These are phyloP conservation scores for Rugalucina vietnamica DNA, from an alignment of 2,888 invertebrate species.

Conservation along the genomic window DNA sequence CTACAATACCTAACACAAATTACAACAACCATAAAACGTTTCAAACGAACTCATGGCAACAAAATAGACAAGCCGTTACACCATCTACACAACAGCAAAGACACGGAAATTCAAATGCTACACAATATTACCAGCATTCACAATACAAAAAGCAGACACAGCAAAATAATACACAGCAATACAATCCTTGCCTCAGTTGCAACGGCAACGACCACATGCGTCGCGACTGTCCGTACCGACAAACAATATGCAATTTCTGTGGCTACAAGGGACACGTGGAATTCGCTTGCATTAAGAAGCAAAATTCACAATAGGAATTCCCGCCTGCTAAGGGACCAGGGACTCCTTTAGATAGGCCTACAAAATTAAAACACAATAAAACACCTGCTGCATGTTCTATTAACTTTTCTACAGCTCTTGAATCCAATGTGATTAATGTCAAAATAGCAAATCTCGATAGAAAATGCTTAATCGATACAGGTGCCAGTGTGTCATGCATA, in stretches of 20 bases:
- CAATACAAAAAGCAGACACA: neutral
- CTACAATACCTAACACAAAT: neutral
- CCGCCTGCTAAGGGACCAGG: neutral
- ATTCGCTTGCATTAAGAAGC: neutral
- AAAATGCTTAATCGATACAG: slow-evolving; percentile 36
- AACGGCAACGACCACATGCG: neutral
- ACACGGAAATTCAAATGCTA: too few species aligned
- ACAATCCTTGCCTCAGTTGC: neutral
- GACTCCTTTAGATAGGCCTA: slow-evolving; percentile 4
- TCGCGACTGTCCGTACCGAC: neutral
- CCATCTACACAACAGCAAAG: neutral
- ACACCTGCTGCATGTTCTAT: neutral
- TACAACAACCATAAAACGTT: neutral
- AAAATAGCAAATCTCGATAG: slow-evolving; percentile 11
- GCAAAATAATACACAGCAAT: neutral
- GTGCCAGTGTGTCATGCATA: slow-evolving; percentile 24
- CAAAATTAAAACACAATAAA: neutral
- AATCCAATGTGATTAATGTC: slow-evolving; percentile 27
- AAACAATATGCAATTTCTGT: neutral
- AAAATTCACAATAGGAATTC: slow-evolving; percentile 13
- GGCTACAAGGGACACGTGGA: neutral
- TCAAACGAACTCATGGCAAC: neutral
- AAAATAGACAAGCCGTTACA: neutral
- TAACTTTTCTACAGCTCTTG: slow-evolving; percentile 23
- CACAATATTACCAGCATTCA: neutral